Conservation (phyloP, 2,113 vertebrate species). For the Leptocoma aspasia region DNA sequence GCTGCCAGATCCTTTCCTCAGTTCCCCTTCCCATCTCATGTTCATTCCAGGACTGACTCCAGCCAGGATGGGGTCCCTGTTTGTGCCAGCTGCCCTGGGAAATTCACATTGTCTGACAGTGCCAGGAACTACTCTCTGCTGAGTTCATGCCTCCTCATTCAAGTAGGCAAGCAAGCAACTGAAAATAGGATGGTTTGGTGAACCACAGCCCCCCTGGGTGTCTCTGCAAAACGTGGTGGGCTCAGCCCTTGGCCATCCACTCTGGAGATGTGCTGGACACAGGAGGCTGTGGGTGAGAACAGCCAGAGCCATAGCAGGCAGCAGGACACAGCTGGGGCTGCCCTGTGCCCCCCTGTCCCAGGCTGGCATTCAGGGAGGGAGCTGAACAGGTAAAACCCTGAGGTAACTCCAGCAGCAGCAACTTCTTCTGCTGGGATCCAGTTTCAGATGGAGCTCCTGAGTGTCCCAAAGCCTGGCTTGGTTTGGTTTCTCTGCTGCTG, state of each 20-base stretch:
- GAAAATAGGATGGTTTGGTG: not conserved
- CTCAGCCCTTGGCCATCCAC: not conserved
- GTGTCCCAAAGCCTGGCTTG: accelerated
- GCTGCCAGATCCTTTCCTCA: not conserved
- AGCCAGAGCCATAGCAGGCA: accelerated
- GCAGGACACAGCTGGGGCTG: not conserved
- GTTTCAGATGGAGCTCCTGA: not conserved
- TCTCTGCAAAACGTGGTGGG: accelerated
- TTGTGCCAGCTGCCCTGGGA: not conserved
- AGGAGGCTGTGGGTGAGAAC: accelerated
- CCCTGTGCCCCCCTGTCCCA: not conserved
- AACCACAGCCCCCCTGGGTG: not conserved
- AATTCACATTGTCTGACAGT: not conserved
- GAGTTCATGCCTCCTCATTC: not conserved
- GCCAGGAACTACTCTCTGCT: not conserved
- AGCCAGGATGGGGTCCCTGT: not conserved
- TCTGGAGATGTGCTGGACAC: not conserved
- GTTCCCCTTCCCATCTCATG: not conserved
- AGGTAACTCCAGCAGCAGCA: not conserved
- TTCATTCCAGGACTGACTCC: not conserved
- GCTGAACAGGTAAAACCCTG: not conserved
- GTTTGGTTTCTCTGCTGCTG: not conserved
- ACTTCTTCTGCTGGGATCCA: not conserved
- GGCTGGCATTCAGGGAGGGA: not conserved
- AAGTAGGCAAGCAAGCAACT: not conserved